These are phyloP conservation scores for Embiotoca jacksoni DNA, from an alignment of 2,113 vertebrate genomes.

Conservation along the genomic window DNA sequence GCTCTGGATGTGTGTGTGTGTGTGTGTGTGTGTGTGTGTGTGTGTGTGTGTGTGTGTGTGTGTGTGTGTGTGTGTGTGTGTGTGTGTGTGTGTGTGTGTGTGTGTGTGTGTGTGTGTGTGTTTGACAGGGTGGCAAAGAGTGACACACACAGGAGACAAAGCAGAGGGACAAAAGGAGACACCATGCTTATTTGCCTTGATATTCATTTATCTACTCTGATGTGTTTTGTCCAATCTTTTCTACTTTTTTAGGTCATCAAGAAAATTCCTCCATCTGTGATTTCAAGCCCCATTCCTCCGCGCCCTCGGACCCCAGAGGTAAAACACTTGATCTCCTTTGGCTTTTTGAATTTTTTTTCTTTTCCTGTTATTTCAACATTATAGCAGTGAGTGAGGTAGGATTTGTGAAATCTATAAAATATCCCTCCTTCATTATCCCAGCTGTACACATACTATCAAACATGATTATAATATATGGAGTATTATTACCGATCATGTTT, in stretches of 20 bases:
- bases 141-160: constrained; percentile 22
- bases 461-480: background rate
- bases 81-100: constrained; percentile 45
- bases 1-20: constrained; percentile 10
- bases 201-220: constrained; percentile 48
- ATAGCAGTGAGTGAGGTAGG: background rate
- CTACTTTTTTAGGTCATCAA: constrained; percentile 82
- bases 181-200: constrained; percentile 35
- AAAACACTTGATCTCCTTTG: constrained; percentile 55
- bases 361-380: background rate
- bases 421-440: background rate
- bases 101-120: constrained; percentile 25
- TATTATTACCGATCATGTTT: background rate
- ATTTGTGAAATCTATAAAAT: constrained; percentile 3
- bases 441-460: background rate
- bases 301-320: constrained; percentile 82
- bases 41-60: constrained; percentile 24
- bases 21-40: constrained; percentile 24
- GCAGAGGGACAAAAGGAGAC: background rate
- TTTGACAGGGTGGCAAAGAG: constrained; percentile 28
- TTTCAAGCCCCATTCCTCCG: constrained; percentile 67
- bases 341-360: background rate
- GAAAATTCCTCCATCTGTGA: constrained; percentile 90
- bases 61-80: constrained; percentile 53
- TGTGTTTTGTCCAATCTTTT: constrained; percentile 66